phyloP scores from a whole-genome alignment of 2,797 vertebrate genomes.

The Lepidocolaptes lacrymiger region DNA sequence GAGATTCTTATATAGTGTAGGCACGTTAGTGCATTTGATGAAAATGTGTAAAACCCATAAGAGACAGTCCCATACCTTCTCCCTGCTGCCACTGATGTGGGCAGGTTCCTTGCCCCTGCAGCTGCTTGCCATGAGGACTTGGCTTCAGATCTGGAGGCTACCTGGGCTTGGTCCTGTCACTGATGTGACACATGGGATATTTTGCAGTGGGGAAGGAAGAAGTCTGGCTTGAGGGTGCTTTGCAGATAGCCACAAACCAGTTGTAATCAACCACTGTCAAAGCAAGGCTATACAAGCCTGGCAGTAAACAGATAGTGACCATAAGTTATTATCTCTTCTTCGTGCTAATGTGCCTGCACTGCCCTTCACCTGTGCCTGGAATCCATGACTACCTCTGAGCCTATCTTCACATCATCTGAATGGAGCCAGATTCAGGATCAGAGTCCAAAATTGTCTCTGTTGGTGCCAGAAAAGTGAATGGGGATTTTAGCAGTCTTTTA shows the following conservation, averaged over 20 bases:
- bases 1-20: background rate
- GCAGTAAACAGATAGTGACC: background rate
- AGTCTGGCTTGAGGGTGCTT: background rate
- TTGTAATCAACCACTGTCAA: background rate
- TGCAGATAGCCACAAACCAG: background rate
- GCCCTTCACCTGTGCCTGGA: background rate
- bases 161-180: background rate
- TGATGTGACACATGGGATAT: background rate
- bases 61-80: background rate
- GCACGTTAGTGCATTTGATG: background rate
- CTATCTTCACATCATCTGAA: background rate
- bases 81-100: background rate
- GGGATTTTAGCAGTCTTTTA: background rate
- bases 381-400: background rate
- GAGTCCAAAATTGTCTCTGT: background rate
- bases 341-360: background rate
- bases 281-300: background rate
- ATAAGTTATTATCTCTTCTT: background rate
- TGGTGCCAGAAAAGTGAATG: background rate
- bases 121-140: fast-evolving
- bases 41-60: background rate
- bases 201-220: background rate
- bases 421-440: background rate
- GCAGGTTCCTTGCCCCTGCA: background rate
- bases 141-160: background rate